Percentiles rank a stretch among this genome's conserved stretches.
Conservation (phyloP, 2,888 invertebrate species). For the Standfussiana lucernea region DNA sequence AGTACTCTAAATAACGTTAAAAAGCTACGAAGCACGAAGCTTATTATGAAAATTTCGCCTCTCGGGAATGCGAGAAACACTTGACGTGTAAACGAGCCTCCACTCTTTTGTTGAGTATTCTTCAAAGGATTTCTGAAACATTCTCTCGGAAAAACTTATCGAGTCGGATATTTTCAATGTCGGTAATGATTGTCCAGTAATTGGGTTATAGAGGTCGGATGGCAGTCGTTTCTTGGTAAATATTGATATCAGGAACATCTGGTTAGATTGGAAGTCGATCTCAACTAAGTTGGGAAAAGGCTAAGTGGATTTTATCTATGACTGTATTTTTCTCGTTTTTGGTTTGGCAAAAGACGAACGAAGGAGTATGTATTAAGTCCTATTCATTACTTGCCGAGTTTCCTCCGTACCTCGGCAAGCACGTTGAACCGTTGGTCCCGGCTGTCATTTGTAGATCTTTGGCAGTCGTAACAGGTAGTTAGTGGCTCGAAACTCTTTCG, state of each 20-base stretch:
- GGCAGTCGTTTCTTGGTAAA: background rate
- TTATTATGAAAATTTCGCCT: background rate
- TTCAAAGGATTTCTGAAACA: constrained; percentile 7
- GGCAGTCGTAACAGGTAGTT: too few species aligned
- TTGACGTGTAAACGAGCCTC: background rate
- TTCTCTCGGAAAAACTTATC: constrained; percentile 15
- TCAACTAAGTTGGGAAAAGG: background rate
- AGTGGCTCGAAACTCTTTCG: too few species aligned
- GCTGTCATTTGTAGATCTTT: too few species aligned
- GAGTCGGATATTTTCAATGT: constrained; percentile 24
- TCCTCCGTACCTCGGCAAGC: too few species aligned
- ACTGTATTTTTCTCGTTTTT: background rate
- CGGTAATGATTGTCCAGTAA: constrained; percentile 25
- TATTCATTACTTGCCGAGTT: too few species aligned
- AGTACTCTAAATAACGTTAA: background rate
- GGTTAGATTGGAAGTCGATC: background rate
- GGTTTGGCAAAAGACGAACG: background rate
- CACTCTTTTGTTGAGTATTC: background rate
- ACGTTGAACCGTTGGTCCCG: too few species aligned
- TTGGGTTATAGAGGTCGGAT: constrained; percentile 26
- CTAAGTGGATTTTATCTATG: constrained; percentile 3
- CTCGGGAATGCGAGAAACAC: background rate
- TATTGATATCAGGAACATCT: constrained; percentile 36
- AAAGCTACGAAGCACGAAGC: background rate
- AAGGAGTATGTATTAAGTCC: background rate